Evolutionary conservation across 2,113 vertebrate genomes (phyloP).

Genomic region (Corynorhinus townsendii): DNA sequence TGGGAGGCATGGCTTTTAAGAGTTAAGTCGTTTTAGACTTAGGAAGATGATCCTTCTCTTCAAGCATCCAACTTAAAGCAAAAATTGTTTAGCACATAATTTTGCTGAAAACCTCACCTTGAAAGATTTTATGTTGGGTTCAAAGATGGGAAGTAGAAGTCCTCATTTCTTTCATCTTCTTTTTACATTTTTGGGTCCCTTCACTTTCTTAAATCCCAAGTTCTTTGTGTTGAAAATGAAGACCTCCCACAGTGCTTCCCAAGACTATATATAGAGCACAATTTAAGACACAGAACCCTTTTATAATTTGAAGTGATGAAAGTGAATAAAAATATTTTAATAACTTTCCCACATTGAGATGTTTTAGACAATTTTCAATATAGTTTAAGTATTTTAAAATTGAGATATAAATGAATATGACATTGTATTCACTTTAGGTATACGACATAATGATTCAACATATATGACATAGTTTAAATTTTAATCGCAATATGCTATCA

Average conservation of each 20-base stretch:
- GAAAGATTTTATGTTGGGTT: neutral
- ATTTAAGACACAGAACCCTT: neutral
- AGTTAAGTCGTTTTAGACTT: neutral
- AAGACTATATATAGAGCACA: neutral
- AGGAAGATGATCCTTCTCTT: neutral
- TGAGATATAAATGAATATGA: neutral
- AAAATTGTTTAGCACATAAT: neutral
- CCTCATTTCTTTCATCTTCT: neutral
- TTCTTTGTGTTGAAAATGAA: neutral
- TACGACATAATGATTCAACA: neutral
- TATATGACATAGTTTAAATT: neutral
- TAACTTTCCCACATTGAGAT: neutral
- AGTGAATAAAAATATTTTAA: neutral
- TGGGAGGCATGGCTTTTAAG: neutral
- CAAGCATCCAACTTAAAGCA: neutral
- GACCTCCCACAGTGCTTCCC: fast-evolving
- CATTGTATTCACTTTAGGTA: neutral
- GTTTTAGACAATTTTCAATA: neutral
- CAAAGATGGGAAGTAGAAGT: neutral
- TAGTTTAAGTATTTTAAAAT: neutral
- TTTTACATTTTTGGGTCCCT: neutral
- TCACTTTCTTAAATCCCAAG: neutral
- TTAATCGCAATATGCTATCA: neutral
- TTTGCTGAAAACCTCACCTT: neutral
- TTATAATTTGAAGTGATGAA: neutral